Evolutionary conservation across 2,888 invertebrate species (phyloP).

Genomic region (Augiades crinisus): DNA sequence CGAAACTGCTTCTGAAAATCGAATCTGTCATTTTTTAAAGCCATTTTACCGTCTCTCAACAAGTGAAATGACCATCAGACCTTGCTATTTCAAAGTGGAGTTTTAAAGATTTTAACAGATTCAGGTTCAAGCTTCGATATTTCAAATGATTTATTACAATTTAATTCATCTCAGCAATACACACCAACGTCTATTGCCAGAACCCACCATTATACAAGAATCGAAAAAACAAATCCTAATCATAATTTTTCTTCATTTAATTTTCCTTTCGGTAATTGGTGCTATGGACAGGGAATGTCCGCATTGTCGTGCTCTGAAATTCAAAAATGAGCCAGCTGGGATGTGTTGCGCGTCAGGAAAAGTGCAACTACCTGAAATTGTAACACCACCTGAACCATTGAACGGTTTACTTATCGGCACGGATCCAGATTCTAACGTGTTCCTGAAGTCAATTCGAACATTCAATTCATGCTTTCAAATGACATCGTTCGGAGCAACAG

Average conservation of each 20-base stretch:
- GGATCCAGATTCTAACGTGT: neutral
- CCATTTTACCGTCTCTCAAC: too few relatives aligned
- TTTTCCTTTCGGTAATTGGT: slow-evolving; percentile 31
- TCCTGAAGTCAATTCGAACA: slow-evolving; percentile 17
- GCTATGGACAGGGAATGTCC: slow-evolving; percentile 28
- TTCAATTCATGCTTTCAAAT: slow-evolving; percentile 35
- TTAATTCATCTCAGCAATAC: slow-evolving; percentile 3
- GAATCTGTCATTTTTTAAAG: too few relatives aligned
- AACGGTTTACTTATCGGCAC: neutral
- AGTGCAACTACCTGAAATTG: slow-evolving; percentile 25
- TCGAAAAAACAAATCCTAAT: neutral
- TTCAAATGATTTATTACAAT: slow-evolving; percentile 5
- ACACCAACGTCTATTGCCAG: neutral
- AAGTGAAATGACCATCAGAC: too few relatives aligned
- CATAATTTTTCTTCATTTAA: neutral
- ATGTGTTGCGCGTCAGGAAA: slow-evolving; percentile 33
- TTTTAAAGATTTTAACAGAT: too few relatives aligned
- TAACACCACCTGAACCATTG: slow-evolving; percentile 28
- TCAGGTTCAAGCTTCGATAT: neutral
- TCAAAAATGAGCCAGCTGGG: slow-evolving; percentile 30
- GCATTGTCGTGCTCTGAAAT: slow-evolving; percentile 31
- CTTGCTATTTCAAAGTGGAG: too few relatives aligned
- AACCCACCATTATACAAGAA: neutral
- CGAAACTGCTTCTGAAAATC: too few relatives aligned
- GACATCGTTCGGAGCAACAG: slow-evolving; percentile 11